Conservation (phyloP, 2,888 invertebrate genomes). For the Pyrocoelia pectoralis region DNA sequence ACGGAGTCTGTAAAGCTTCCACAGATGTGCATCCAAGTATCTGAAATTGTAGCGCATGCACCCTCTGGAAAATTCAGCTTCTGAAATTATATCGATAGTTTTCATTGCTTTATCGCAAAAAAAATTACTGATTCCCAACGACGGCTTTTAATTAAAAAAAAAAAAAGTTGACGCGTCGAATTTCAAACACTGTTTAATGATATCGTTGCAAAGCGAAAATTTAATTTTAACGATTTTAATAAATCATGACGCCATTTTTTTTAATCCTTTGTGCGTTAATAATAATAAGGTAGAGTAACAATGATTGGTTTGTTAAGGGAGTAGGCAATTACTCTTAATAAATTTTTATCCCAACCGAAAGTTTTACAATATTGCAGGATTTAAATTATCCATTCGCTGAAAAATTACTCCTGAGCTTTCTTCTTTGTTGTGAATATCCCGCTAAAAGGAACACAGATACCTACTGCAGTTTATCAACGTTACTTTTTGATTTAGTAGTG, state of each 20-base stretch:
- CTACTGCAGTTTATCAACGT: neutral
- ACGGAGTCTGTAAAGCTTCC: conserved; percentile 12
- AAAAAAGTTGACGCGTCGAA: too few species aligned
- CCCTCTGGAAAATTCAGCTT: conserved; percentile 5
- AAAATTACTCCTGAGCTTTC: neutral
- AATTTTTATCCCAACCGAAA: neutral
- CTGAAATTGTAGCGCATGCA: conserved; percentile 14
- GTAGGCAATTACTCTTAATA: neutral
- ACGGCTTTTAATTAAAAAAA: neutral
- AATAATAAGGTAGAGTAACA: neutral
- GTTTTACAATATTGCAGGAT: neutral
- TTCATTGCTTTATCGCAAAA: neutral
- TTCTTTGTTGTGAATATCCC: neutral
- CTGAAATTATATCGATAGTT: conserved; percentile 11
- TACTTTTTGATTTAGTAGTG: neutral
- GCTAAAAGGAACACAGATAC: neutral
- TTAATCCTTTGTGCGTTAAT: neutral
- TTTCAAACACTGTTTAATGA: too few species aligned
- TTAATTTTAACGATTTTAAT: too few species aligned
- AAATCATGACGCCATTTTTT: too few species aligned
- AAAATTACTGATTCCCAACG: neutral
- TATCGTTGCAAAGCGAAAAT: too few species aligned
- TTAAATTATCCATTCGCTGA: neutral
- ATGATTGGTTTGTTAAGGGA: neutral
- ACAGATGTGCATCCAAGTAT: conserved; percentile 8